Conservation (phyloP, 2,797 vertebrate species). For the Cynopterus sphinx region DNA sequence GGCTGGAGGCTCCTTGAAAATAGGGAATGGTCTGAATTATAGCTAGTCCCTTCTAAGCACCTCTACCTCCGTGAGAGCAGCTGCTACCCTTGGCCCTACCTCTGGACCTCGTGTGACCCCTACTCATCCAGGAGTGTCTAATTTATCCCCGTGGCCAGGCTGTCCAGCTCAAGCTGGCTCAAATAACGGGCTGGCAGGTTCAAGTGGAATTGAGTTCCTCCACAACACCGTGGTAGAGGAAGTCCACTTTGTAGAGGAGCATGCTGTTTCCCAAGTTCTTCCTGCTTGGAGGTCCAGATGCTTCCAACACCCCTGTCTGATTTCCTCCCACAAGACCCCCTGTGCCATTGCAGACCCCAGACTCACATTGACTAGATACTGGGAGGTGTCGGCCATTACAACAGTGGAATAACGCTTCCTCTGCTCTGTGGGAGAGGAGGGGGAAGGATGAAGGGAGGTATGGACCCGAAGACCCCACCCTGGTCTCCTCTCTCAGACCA, state of each 20-base stretch:
- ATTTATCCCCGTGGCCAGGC: not conserved
- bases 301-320: not conserved
- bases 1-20: not conserved
- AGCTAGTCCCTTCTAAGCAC: not conserved
- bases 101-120: not conserved
- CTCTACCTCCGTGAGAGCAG: not conserved
- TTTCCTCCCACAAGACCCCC: not conserved
- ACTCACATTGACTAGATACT: constrained; percentile 90
- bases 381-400: constrained; percentile 86
- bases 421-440: constrained; percentile 75
- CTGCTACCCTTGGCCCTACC: not conserved
- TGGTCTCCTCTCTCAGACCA: not conserved
- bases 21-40: not conserved
- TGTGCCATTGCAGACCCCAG: not conserved
- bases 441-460: not conserved
- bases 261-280: not conserved
- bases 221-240: not conserved
- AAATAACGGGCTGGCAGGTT: not conserved
- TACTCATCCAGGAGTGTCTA: not conserved
- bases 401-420: constrained; percentile 78
- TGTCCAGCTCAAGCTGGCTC: not conserved
- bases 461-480: no score
- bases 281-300: not conserved
- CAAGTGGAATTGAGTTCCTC: not conserved
- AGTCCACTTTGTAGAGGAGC: not conserved